Conservation (phyloP, 2,797 vertebrate species). For the Hirundo rustica region DNA sequence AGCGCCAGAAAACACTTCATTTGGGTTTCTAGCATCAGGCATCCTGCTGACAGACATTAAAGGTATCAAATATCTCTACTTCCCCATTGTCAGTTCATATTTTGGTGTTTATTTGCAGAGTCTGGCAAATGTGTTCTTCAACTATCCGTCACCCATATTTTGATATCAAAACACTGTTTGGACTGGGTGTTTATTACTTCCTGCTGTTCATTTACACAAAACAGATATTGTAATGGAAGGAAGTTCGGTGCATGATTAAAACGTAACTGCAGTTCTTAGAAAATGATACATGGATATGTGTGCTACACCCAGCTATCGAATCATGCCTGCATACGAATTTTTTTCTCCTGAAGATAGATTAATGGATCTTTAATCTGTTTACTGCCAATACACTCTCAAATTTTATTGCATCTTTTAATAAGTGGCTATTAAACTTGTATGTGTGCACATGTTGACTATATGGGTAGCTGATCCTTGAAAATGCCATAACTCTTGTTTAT, state of each 20-base stretch:
- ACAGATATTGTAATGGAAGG: background rate
- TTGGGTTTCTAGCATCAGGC: slow-evolving; percentile 21
- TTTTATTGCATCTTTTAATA: slow-evolving; percentile 65
- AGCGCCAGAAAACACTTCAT: slow-evolving; percentile 2
- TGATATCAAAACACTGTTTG: background rate
- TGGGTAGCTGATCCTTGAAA: slow-evolving; percentile 46
- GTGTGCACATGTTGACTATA: slow-evolving; percentile 41
- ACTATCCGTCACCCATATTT: background rate
- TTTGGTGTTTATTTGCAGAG: slow-evolving; percentile 45
- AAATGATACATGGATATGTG: background rate
- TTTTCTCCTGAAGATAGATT: slow-evolving; percentile 41
- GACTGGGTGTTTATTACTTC: slow-evolving; percentile 23
- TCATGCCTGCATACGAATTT: slow-evolving; percentile 1
- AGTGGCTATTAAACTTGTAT: slow-evolving; percentile 21
- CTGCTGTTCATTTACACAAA: slow-evolving; percentile 19
- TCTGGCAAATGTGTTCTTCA: slow-evolving; percentile 9
- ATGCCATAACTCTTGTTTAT: slow-evolving; percentile 48
- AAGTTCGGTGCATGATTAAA: background rate
- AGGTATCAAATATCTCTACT: background rate
- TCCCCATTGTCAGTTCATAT: slow-evolving; percentile 48
- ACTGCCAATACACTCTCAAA: slow-evolving; percentile 33
- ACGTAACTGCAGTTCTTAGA: background rate
- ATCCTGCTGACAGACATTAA: background rate
- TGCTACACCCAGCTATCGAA: background rate
- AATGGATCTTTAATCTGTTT: slow-evolving; percentile 57